Evolutionary conservation across 2,797 vertebrate genomes (phyloP), one percentile per base, ranked within the genome.

Genomic region (Sphenodon punctatus): DNA sequence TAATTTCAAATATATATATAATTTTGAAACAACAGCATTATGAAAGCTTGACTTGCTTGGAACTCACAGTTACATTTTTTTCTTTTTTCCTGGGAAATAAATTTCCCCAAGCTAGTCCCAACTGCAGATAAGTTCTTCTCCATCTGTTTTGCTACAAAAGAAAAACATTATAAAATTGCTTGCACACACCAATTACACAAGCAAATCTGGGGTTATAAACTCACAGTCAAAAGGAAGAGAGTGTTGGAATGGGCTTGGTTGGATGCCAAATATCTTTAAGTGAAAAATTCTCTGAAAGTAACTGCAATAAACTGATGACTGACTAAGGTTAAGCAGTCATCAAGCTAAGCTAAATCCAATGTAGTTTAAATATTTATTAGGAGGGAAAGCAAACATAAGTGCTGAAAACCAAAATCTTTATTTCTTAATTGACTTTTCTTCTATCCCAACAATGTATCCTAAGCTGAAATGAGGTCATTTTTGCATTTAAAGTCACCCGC

Each of bases 361-460:
- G 92, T 93, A 87, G 89, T 76, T 92, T 92, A 90, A 94, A 92
- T 95, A 92, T 94, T 95, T 93, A 89, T 89, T 92, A 91, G 90
- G 82, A 94, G 78, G 82, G 88, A 92, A 93, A 90, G 81, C 82
- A 92, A 93, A 86, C 51, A 67, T 67, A 92, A 91, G 91, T 39
- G 72, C 73, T 89, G 69, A 84, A 88, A 92, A 90, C 61, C 82
- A 90, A 92, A 83, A 87, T 85, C 89, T 92, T 93, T 91, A 69
- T 67, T 90, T 92, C 89, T 94, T 90, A 89, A 87, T 92, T 88
- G 78, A 88, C 73, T 75, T 49, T 73, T 93, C 71, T 60, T 86
- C 94, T 92, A 84, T 88, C 82, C 92, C 39, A 53, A 83, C 90
- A 91, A 42, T 74, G 30, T 51, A 36, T 89, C 78, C 85, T 87